Base-by-base conservation (phyloP, 1,140 invertebrate species). In the Cecropterus lyciades region DNA sequence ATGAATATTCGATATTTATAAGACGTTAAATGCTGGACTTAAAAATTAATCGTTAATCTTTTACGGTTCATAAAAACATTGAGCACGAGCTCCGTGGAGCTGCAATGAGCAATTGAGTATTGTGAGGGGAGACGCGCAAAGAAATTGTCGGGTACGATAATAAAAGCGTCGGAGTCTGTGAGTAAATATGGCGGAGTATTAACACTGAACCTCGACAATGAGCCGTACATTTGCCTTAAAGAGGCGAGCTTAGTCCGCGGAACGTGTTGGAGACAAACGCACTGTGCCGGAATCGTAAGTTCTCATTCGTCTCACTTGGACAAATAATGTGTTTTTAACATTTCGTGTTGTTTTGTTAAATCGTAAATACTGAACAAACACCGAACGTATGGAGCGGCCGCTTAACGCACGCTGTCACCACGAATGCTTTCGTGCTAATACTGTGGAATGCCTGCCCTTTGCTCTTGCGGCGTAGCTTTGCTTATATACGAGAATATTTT, bases 251-350 rank as follows among this genome's bases (percentile, higher is more conserved):
- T 80, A 80, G 86, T 70, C 77, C 66, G 70, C 62, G 82, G 73
- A 78, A 92, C 89, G 89, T 92, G 89, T 89, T 75, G 77, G 57
- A 76, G 83, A 92, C 87, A 92, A 92, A 92, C 80, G 86, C 76
- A 71, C 65, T 65, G 75, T 80, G 73, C 67, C 77, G 75, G 82
- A 80, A 87, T 90, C 85, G 79, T 89, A 91, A 85, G 82, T 82
- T 75, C 79, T 80, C 87, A 92, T 92, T 92, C 86, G 89, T 90
- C 87, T 83, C 87, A 92, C 77, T 82, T 79, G 80, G 80, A 82
- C 85, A 89, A 87, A 91, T 89, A 89, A 89, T 92, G 87, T 90
- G 89, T 91, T 92, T 92, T 92, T 90, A 90, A 92, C 87, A 89
- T 90, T 92, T 92, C 85, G 79, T 87, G 86, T 90, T 92, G 89